Conservation (phyloP, 23 tunicate species). For the Trididemnum nubilum region DNA sequence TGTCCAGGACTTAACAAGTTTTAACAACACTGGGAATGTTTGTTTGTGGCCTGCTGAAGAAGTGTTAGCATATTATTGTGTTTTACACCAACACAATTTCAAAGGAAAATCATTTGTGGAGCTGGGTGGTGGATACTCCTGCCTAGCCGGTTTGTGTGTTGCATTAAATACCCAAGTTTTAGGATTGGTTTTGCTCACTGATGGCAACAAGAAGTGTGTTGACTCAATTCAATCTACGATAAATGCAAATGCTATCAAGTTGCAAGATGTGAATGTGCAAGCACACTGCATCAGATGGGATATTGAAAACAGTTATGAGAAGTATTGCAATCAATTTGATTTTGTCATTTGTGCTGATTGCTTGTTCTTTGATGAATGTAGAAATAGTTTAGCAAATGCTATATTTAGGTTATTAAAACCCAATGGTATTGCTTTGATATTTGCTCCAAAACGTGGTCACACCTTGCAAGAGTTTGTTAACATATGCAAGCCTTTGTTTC, state of each 20-base stretch:
- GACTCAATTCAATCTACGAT: conserved; percentile 25
- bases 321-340: conserved; percentile 35
- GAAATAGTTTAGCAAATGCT: conserved; percentile 32
- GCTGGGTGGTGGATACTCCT: conserved; percentile 74
- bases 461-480: conserved; percentile 29
- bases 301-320: not conserved
- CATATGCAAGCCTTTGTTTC: conserved; percentile 31
- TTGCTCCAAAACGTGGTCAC: conserved; percentile 66
- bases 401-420: conserved; percentile 39
- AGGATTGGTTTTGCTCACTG: conserved; percentile 41
- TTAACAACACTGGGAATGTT: conserved; percentile 90
- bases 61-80: conserved; percentile 69
- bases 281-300: conserved; percentile 46
- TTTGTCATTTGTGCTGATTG: conserved; percentile 62
- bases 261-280: not conserved
- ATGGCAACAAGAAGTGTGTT: conserved; percentile 65
- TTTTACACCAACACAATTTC: conserved; percentile 38
- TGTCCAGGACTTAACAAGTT: conserved; percentile 43
- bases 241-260: conserved; percentile 11
- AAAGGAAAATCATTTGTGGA: conserved; percentile 47
- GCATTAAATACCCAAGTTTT: conserved; percentile 35
- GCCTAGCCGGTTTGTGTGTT: conserved; percentile 64
- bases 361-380: conserved; percentile 50
- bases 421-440: conserved; percentile 54
- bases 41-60: conserved; percentile 89